Evolutionary conservation across 2,797 vertebrate genomes (phyloP), one percentile per base, ranked within the genome.

Genomic region (Hypotaenidia okinawae): DNA sequence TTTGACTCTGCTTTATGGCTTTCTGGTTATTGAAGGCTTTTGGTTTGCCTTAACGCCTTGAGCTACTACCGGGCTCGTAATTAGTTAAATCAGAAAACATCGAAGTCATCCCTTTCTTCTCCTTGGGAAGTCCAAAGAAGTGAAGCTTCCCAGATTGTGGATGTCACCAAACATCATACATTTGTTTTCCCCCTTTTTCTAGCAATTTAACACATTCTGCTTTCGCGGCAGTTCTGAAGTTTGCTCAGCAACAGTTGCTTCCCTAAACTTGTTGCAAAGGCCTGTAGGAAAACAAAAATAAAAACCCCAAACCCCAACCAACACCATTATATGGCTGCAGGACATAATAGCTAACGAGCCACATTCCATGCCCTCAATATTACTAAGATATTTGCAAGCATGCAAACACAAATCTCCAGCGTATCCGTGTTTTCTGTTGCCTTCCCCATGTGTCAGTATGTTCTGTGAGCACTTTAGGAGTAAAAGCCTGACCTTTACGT

Each of bases 91-190:
- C 24, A 86, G 66, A 66, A 94, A 95, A 74, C 4, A 3, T 84
- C 52, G 84, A 74, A 43, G 77, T 55, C 57, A 69, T 70, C 83
- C 93, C 86, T 95, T 97, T 96, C 83, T 94, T 97, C 93, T 97
- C 35, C 84, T 90, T 94, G 92, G 92, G 95, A 94, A 95, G 92
- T 91, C 96, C 96, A 91, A 86, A 90, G 88, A 51, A 91, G 70
- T 86, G 93, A 97, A 92, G 80, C 80, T 95, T 95, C 93, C 88
- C 96, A 95, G 92, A 94, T 94, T 97, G 95, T 66, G 47, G 77
- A 90, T 93, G 95, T 94, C 95, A 95, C 76, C 89, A 78, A 97
- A 52, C 92, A 92, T 94, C 92, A 79, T 94, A 73, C 88, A 69
- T 94, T 95, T 91, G 67, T 93, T 95, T 96, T 84, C 79, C 62